These are phyloP conservation scores for Myiagra hebetior DNA, from an alignment of 2,113 vertebrate genomes.

Conservation along the genomic window DNA sequence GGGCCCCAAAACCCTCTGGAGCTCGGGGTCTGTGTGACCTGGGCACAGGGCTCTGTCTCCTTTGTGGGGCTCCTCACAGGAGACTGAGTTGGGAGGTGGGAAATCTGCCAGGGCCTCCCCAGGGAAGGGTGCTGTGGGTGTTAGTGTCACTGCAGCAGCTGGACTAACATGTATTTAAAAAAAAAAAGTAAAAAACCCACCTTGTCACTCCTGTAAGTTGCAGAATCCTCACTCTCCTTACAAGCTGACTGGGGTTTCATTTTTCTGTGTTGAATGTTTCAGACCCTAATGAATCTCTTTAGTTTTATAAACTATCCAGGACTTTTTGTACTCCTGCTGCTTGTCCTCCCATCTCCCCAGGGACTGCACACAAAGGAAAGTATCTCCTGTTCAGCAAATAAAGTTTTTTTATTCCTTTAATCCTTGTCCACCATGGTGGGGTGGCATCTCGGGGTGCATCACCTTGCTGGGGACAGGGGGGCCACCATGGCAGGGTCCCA, in stretches of 20 bases:
- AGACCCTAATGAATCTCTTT: not conserved
- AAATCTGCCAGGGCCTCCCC: not conserved
- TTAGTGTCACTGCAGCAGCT: not conserved
- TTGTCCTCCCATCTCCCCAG: not conserved
- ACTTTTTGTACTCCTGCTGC: not conserved
- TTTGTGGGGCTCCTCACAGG: accelerated
- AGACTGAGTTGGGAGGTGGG: not conserved
- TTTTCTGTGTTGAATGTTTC: not conserved
- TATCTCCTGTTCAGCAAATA: not conserved
- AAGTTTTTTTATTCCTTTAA: not conserved
- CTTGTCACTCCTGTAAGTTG: not conserved
- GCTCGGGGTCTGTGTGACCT: not conserved
- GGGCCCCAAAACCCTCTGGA: not conserved
- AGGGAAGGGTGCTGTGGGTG: not conserved
- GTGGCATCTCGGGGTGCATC: not conserved
- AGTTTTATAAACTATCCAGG: not conserved
- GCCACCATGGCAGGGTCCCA: not conserved
- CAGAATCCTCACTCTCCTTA: not conserved
- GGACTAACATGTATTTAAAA: not conserved
- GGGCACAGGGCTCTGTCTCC: not conserved
- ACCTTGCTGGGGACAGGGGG: not conserved
- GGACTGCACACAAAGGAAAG: not conserved
- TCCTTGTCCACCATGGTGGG: not conserved
- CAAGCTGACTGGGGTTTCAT: not conserved
- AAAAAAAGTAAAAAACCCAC: not conserved